Evolutionary conservation across 2,888 invertebrate species (phyloP).

Genomic region (Timandra comae): DNA sequence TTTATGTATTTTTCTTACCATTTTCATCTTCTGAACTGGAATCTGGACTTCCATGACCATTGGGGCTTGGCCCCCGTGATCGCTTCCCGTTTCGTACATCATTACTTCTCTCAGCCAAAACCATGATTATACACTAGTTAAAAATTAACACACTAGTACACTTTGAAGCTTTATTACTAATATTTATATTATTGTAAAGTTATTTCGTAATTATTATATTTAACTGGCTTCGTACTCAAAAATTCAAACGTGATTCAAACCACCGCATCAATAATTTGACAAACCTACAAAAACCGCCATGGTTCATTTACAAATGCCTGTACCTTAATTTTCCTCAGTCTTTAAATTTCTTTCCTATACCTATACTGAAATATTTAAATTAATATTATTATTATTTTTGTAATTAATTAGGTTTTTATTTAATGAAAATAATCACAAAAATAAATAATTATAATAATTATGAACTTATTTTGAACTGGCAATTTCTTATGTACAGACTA

Average conservation of each 20-base stretch:
- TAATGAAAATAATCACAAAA: too few relatives aligned
- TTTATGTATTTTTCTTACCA: slow-evolving; percentile 66
- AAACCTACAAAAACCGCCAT: slow-evolving; percentile 47
- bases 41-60: slow-evolving; percentile 87
- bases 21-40: slow-evolving; percentile 92
- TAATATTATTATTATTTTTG: slow-evolving; percentile 1
- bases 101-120: slow-evolving; percentile 90
- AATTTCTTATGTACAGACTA: slow-evolving; percentile 47
- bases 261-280: slow-evolving; percentile 77
- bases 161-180: background rate
- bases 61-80: slow-evolving; percentile 94
- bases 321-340: too few relatives aligned
- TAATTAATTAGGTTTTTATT: slow-evolving; percentile 5
- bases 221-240: slow-evolving; percentile 55
- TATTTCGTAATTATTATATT: slow-evolving; percentile 26
- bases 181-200: too few relatives aligned
- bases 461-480: slow-evolving; percentile 23
- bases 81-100: slow-evolving; percentile 92
- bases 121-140: slow-evolving; percentile 79
- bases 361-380: background rate
- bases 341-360: too few relatives aligned
- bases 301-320: slow-evolving; percentile 55
- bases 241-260: slow-evolving; percentile 77
- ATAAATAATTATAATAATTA: too few relatives aligned
- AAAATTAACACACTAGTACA: slow-evolving; percentile 38